phyloP scores from a whole-genome alignment of 2,888 invertebrate genomes.

The Cyclophora albipunctata region DNA sequence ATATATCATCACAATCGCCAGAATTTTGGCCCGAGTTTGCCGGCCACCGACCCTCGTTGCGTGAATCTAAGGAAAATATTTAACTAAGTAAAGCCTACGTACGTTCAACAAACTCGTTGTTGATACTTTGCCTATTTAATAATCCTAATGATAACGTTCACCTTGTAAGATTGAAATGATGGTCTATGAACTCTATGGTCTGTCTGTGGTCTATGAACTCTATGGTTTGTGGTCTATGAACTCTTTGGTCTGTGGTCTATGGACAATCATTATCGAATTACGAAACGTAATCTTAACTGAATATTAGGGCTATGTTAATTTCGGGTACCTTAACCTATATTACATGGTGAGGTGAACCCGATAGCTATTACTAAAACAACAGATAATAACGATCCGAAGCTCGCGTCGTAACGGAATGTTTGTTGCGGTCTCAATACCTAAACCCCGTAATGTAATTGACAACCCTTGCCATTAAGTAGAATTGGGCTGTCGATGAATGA shows the following conservation, averaged over 20 bases:
- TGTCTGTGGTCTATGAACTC: too few relatives aligned
- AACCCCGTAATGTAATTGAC: constrained; percentile 20
- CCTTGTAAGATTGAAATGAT: too few relatives aligned
- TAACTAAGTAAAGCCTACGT: constrained; percentile 30
- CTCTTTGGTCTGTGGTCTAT: too few relatives aligned
- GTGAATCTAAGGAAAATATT: constrained; percentile 59
- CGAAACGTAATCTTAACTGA: too few relatives aligned
- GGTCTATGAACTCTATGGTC: too few relatives aligned
- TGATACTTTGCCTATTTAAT: too few relatives aligned
- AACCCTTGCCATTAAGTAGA: constrained; percentile 21
- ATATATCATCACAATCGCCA: constrained; percentile 74
- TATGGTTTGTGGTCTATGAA: too few relatives aligned
- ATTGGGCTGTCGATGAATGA: constrained; percentile 19
- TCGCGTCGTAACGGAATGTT: constrained; percentile 16
- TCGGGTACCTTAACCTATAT: too few relatives aligned
- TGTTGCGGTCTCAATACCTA: constrained; percentile 16
- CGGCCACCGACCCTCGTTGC: constrained; percentile 64
- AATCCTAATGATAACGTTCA: too few relatives aligned
- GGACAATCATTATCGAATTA: too few relatives aligned
- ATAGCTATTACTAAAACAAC: constrained; percentile 2
- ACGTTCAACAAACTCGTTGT: not conserved
- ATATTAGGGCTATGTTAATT: too few relatives aligned
- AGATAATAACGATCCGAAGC: constrained; percentile 13
- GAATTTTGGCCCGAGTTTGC: constrained; percentile 54
- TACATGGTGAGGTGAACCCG: too few relatives aligned